Conservation (phyloP, 2,113 vertebrate genomes). For the Oceanites oceanicus region DNA sequence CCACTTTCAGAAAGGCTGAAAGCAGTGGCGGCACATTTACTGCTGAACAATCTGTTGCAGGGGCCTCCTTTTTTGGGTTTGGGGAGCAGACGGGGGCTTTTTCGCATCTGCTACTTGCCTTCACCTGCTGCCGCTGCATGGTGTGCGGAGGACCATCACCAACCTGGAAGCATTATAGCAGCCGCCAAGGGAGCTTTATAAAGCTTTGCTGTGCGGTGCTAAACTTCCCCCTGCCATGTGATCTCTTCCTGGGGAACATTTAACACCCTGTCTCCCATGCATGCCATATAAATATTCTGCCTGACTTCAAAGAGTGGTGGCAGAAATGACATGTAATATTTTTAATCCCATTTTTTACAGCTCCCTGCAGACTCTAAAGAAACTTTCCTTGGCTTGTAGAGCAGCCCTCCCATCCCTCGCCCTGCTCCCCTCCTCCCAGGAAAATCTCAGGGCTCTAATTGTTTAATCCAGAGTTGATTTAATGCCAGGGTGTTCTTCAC, state of each 20-base stretch:
- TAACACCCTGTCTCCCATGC: slow-evolving; percentile 59
- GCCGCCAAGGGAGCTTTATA: slow-evolving; percentile 18
- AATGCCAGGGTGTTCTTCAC: slow-evolving; percentile 38
- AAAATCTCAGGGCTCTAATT: slow-evolving; percentile 60
- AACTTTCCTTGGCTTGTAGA: slow-evolving; percentile 48
- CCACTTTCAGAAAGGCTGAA: background rate
- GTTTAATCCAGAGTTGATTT: slow-evolving; percentile 58
- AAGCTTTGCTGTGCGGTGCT: slow-evolving; percentile 13
- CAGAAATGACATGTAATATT: slow-evolving; percentile 62
- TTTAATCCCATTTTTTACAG: slow-evolving; percentile 67
- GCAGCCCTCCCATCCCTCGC: background rate
- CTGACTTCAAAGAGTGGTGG: slow-evolving; percentile 59
- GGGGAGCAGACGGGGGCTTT: background rate
- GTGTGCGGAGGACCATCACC: background rate
- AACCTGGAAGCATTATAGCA: slow-evolving; percentile 4
- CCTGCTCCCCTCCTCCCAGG: background rate
- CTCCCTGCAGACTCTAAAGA: slow-evolving; percentile 61
- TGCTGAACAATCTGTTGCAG: background rate
- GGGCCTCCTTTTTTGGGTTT: background rate
- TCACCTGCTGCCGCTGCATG: background rate
- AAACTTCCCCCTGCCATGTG: slow-evolving; percentile 55
- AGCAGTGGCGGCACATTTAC: background rate
- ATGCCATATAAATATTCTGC: slow-evolving; percentile 49
- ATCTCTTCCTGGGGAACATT: slow-evolving; percentile 60
- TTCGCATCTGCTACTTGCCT: slow-evolving; percentile 3